A percentile compares a stretch with the other conserved stretches of the same genome.
phyloP scores from a whole-genome alignment of 2,888 invertebrate species.

The Crematogaster levior region DNA sequence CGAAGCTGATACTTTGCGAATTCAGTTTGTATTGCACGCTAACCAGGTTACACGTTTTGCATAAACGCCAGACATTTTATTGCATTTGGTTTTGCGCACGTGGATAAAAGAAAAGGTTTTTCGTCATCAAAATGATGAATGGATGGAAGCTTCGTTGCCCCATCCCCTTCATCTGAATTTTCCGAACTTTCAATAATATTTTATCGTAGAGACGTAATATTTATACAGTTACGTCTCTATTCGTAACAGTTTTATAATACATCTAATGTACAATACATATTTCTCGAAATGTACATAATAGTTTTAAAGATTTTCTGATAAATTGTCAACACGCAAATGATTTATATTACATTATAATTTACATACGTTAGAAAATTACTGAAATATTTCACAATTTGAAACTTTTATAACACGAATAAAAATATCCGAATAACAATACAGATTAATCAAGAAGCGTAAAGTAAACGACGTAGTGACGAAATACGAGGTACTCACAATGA shows the following conservation, averaged over 20 bases:
- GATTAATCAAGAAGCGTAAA: neutral
- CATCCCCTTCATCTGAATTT: neutral
- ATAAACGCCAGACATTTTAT: constrained; percentile 19
- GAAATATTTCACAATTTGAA: neutral
- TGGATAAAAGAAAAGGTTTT: neutral
- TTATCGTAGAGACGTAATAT: neutral
- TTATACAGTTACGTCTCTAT: neutral
- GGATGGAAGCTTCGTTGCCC: neutral
- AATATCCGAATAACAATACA: neutral
- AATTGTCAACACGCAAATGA: neutral
- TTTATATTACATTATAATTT: neutral
- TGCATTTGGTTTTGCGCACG: constrained; percentile 5
- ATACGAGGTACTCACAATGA: constrained; percentile 28
- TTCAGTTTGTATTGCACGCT: neutral
- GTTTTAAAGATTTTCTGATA: neutral
- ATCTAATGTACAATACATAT: neutral
- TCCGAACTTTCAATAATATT: neutral
- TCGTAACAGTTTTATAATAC: neutral
- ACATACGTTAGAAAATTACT: neutral
- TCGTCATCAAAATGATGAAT: neutral
- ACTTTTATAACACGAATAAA: constrained; percentile 2
- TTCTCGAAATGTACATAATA: neutral
- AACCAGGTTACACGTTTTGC: constrained; percentile 22
- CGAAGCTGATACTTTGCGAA: constrained; percentile 3
- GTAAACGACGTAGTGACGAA: constrained; percentile 21